A percentile compares a stretch with the other conserved stretches of the same genome.
phyloP scores from a whole-genome alignment of 2,113 vertebrate species.

The Corydoras sp. region DNA sequence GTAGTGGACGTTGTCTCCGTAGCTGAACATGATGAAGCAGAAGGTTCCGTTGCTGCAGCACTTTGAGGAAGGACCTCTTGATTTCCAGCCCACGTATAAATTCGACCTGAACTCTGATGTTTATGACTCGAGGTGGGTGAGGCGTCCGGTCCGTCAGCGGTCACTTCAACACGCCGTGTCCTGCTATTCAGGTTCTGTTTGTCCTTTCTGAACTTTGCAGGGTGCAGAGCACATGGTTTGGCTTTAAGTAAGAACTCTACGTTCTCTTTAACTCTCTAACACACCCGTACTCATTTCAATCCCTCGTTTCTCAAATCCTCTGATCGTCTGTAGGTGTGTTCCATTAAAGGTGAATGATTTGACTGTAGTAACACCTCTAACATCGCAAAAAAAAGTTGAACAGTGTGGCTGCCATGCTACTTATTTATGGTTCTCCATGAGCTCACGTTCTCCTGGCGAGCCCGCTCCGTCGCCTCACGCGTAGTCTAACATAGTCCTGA shows the following conservation, averaged over 20 bases:
- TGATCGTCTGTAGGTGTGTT: not conserved
- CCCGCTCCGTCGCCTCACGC: no score
- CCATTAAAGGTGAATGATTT: no score
- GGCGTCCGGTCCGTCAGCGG: not conserved
- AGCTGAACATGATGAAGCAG: conserved; percentile 87
- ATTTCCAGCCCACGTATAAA: conserved; percentile 91
- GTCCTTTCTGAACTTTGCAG: conserved; percentile 57
- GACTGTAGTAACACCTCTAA: no score
- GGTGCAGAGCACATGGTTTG: conserved; percentile 69
- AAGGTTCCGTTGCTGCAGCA: conserved; percentile 74
- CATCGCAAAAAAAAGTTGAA: no score
- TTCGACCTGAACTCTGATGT: conserved; percentile 80
- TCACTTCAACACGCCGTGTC: not conserved
- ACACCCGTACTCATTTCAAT: not conserved
- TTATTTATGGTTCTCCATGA: no score
- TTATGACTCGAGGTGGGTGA: conserved; percentile 82
- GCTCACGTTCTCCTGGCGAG: no score
- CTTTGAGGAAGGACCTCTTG: conserved; percentile 84
- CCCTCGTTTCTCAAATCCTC: conserved; percentile 12
- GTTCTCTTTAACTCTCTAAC: not conserved
- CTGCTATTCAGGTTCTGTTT: conserved; percentile 5
- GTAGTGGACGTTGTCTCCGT: conserved; percentile 7
- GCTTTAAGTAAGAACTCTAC: conserved; percentile 72
- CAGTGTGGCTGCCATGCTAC: no score
- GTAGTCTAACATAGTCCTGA: no score